Base-by-base conservation (phyloP, 2,888 invertebrate genomes). In the Amblyteles armatorius region DNA sequence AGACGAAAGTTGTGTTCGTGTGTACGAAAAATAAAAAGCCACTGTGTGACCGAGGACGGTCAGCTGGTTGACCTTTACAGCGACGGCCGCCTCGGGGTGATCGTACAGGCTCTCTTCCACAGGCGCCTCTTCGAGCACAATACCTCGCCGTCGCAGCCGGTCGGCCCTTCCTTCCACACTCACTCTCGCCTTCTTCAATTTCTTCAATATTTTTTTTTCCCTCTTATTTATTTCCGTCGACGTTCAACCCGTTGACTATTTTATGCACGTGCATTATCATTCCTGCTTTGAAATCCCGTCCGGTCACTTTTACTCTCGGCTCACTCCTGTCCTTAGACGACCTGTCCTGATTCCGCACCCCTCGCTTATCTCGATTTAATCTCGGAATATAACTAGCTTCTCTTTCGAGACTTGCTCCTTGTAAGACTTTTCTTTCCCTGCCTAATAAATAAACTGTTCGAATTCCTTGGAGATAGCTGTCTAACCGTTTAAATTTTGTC, bases 1-100 rank as follows among this genome's bases (percentile, higher is more conserved):
- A 71, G 76, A 80, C 76, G 76, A 83, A 77, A 82, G 80, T 85
- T 68, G 52, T 72, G 40, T 5, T 67, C 16, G 67, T 19, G 22
- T 67, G 48, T 22, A 44, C 71, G 22, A 44, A 69, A 79, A 50
- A 63, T 29, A 77, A 67, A 83, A 80, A 81, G 50, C 57, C 60
- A 71, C 68, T 60, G 0, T 36, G 44, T 82, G 76, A 19, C 71
- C 74, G 79, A 81, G 86, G 80, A 82, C 80, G 80, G 81, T 82
- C 85, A 86, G 82, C 82, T 85, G 84, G 82, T 84, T 84, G 85
- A 87, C 85, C 85, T 87, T 87, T 87, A 44, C 44, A 57, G 65
- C 68, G 13, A 52, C n/a, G 79, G 52, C 13, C 52, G 80, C 82
- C 69, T 69, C 52, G 60, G 52, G 69, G 78, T 82, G 44, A 80